Evolutionary conservation across 2,797 vertebrate genomes (phyloP).

Genomic region (Manis pentadactyla): DNA sequence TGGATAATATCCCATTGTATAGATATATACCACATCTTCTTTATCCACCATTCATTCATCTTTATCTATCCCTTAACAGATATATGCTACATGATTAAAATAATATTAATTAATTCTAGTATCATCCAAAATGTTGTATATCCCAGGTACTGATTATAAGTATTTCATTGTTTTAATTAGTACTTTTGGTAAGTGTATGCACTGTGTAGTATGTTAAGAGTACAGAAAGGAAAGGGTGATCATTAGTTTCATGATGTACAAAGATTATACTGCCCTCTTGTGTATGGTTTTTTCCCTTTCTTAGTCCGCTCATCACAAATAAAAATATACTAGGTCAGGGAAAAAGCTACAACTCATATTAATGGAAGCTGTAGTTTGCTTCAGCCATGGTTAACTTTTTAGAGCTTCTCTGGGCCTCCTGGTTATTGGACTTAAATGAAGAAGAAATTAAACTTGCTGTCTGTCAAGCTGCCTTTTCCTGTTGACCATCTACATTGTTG

Average conservation of each 20-base stretch:
- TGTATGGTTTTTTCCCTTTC: background rate
- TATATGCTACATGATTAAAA: background rate
- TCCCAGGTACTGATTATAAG: background rate
- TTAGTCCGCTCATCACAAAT: background rate
- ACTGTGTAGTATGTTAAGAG: background rate
- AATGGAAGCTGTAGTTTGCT: background rate
- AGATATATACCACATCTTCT: background rate
- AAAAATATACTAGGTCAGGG: background rate
- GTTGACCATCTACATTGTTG: background rate
- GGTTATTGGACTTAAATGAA: background rate
- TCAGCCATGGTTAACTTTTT: background rate
- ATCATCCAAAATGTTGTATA: background rate
- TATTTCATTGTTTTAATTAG: background rate
- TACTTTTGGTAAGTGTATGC: background rate
- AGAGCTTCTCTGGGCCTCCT: background rate
- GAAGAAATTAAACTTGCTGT: background rate
- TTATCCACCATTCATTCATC: background rate
- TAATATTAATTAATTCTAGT: background rate
- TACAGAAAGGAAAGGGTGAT: background rate
- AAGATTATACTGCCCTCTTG: background rate
- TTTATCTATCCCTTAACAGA: too few species aligned
- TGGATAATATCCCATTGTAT: background rate
- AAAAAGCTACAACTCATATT: background rate
- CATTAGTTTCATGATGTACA: background rate
- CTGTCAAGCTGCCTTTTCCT: background rate